A percentile compares a stretch with the other conserved stretches of the same genome.
Conservation (phyloP, 2,797 vertebrate genomes). For the Remorina albescens region DNA sequence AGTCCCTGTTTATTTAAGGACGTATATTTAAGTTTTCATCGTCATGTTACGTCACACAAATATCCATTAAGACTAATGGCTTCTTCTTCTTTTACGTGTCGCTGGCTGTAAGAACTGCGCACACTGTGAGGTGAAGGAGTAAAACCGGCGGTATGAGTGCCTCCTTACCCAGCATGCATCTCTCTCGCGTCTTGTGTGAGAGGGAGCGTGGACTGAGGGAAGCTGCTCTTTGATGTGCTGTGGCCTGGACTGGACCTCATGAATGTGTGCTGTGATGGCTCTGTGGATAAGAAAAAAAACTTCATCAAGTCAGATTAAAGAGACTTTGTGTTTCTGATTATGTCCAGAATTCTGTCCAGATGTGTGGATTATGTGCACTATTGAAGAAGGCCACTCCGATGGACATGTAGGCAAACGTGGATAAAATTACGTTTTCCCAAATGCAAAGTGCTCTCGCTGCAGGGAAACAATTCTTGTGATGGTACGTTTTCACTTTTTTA, state of each 20-base stretch:
- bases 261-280: background rate
- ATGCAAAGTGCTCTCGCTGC: too few relatives aligned
- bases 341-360: too few relatives aligned
- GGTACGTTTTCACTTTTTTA: background rate
- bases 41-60: background rate
- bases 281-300: background rate
- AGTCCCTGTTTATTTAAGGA: too few relatives aligned
- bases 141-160: background rate
- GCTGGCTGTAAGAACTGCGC: too few relatives aligned
- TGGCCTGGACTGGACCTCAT: background rate
- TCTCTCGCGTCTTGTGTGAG: background rate
- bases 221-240: background rate
- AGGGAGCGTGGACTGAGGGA: background rate
- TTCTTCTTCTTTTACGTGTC: too few relatives aligned
- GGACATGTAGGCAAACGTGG: too few relatives aligned
- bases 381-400: background rate
- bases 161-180: background rate
- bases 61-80: too few relatives aligned
- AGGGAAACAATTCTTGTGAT: too few relatives aligned
- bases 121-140: too few relatives aligned
- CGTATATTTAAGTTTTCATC: background rate
- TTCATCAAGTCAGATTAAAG: background rate
- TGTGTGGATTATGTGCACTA: too few relatives aligned
- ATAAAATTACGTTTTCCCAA: too few relatives aligned
- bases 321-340: too few relatives aligned